Evolutionary conservation across 2,113 vertebrate genomes (phyloP), one percentile per base, ranked within the genome.

Genomic region (Pseudolaguvia tuberculata): DNA sequence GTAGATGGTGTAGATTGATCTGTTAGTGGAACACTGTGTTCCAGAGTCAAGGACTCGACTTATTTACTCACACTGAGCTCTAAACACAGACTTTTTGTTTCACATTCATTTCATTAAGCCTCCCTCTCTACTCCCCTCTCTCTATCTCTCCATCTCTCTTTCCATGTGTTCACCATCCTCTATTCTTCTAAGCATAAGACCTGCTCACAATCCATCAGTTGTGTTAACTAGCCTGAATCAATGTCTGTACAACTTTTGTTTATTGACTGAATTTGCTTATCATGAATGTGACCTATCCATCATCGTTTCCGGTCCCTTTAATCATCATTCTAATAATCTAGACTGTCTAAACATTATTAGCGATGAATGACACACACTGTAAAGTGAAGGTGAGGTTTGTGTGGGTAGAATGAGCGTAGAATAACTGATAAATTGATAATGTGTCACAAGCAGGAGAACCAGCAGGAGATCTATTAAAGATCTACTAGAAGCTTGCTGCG

Each of bases 191-290:
- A 13, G 15, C 47, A 17, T 48, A 57, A 18, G 45, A 62, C 17
- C 70, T 52, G 59, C 75, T 59, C 59, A 66, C 52, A 52, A 70
- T 48, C 78, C 77, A 80, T 82, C 77, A 83, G 84, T 86, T 88
- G 88, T 87, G 91, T 91, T 91, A 93, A 89, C 90, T 88, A 93
- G 23, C 31, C 51, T 11, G 51, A 95, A 96, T 96, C 95, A 94
- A 95, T 94, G 88, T 82, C 84, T 89, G 88, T 91, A 93, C 93
- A 92, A 93, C 92, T 94, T 94, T 92, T 89, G 93, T 82, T 87
- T 94, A 95, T 95, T 92, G 93, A 96, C 90, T 91, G n/a, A n/a
- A n/a, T 0, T 82, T 91, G 93, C 93, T n/a, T n/a, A n/a, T n/a
- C n/a, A n/a, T 92, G 93, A 94, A 95, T 88, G 88, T 88, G 90